Base-by-base conservation (phyloP, 1,140 invertebrate genomes). In the Psilanteris sp. region DNA sequence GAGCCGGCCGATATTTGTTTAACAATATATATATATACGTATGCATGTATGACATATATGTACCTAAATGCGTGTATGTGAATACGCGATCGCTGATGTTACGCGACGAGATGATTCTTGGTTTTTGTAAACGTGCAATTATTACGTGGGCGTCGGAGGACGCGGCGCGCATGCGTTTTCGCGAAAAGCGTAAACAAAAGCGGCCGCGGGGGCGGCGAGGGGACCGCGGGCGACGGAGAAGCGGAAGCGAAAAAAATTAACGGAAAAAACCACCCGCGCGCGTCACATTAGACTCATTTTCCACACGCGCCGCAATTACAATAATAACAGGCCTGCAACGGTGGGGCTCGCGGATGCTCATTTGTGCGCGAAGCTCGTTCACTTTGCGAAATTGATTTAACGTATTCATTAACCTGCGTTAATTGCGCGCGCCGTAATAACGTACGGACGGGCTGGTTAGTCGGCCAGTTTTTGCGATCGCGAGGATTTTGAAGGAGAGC, bases 341-440 rank as follows among this genome's bases (percentile, higher is more conserved):
- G 61, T 50, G 79, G 54, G 62, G 55, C 72, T 78, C 62, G 61
- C 77, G 77, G 67, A 78, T 77, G 73, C 67, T 73, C 71, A 74
- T 76, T 80, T 80, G 70, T 77, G 66, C 64, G 72, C 41, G 41
- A 79, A 71, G 64, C 73, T 81, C 64, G 79, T 77, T 79, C 76
- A 79, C 84, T 88, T 87, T 83, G 67, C 80, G 54, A 87, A 87
- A 87, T 87, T 88, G 83, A 87, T 86, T 87, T 85, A 87, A 87
- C 85, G 83, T 87, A 86, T 87, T 88, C 85, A 86, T 87, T 85
- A 86, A 82, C 61, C 78, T 87, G 85, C 86, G 85, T 84, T 83
- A 87, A 87, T 87, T 59, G 52, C 16, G 18, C 11, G 34, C 54
- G 54, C 66, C 68, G 75, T 78, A 70, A n/a, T n/a, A n/a, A n/a